These are phyloP conservation scores for Trachelus stipa DNA, from an alignment of 2,888 invertebrate species.

Conservation along the genomic window DNA sequence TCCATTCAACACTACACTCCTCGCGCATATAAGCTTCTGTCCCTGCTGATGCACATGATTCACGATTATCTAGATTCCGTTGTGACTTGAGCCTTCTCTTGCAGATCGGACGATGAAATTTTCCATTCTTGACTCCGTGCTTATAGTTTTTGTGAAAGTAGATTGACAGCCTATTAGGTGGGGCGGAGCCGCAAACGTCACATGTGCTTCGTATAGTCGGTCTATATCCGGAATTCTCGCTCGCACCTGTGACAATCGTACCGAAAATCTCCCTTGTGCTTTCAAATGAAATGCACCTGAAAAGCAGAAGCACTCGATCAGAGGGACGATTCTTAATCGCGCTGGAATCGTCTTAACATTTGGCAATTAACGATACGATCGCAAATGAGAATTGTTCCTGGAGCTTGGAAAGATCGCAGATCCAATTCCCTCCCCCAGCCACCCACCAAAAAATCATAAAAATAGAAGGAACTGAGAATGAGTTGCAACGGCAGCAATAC, in stretches of 20 bases:
- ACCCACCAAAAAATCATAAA: too few relatives aligned
- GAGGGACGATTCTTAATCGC: too few relatives aligned
- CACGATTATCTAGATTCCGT: conserved; percentile 12
- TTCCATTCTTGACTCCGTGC: conserved; percentile 5
- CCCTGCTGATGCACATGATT: conserved; percentile 14
- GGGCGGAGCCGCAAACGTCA: conserved; percentile 7
- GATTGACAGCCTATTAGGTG: conserved; percentile 3
- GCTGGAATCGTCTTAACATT: too few relatives aligned
- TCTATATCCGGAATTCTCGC: conserved; percentile 21
- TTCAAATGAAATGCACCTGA: conserved; percentile 14
- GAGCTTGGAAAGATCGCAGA: too few relatives aligned
- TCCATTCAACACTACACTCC: conserved; percentile 14
- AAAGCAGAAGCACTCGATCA: conserved; percentile 2
- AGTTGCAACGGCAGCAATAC: not conserved
- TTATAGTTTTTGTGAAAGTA: conserved; percentile 15
- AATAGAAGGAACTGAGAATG: too few relatives aligned
- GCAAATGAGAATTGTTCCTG: too few relatives aligned
- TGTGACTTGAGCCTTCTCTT: conserved; percentile 7
- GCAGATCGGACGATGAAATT: conserved; percentile 16
- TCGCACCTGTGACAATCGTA: conserved; percentile 26
- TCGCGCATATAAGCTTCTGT: conserved; percentile 19
- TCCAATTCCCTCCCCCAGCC: too few relatives aligned
- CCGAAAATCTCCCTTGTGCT: conserved; percentile 11
- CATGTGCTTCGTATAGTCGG: conserved; percentile 25
- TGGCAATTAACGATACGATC: too few relatives aligned